Percentiles rank a stretch among this genome's conserved stretches.
phyloP scores from a whole-genome alignment of 2,888 invertebrate species.

The Dynastes maya region DNA sequence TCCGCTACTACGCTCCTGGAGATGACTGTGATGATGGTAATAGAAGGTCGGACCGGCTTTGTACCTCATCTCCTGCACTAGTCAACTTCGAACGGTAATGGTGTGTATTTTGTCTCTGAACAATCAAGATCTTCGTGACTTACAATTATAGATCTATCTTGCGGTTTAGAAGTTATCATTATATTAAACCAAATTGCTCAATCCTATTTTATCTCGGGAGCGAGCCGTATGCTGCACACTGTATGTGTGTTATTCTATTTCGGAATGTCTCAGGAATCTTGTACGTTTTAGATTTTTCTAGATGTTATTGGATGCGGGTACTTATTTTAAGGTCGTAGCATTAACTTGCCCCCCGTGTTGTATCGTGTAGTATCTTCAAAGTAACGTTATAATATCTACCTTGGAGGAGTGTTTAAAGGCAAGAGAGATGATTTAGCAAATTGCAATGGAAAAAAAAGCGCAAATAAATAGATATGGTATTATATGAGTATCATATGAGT shows the following conservation, averaged over 20 bases:
- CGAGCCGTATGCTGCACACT: not conserved
- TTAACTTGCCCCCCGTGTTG: not conserved
- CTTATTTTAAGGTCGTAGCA: not conserved
- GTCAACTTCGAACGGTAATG: conserved; percentile 25
- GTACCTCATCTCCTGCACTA: not conserved
- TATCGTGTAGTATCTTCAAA: not conserved
- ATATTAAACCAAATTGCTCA: conserved; percentile 25
- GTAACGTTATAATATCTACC: not conserved
- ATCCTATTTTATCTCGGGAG: conserved; percentile 16
- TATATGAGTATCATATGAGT: too few species aligned
- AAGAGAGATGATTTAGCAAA: too few species aligned
- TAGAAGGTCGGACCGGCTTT: conserved; percentile 21
- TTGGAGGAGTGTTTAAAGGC: not conserved
- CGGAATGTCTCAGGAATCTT: not conserved
- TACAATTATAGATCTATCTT: conserved; percentile 24
- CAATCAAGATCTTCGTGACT: conserved; percentile 29
- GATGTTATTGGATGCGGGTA: conserved; percentile 1
- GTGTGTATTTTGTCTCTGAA: conserved; percentile 30
- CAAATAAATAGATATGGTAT: too few species aligned
- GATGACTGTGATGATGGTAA: conserved; percentile 1
- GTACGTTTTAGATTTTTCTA: conserved; percentile 6
- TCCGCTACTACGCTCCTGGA: too few species aligned
- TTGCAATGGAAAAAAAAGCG: too few species aligned
- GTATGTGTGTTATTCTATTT: not conserved
- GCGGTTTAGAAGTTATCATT: conserved; percentile 12